Percentiles rank a stretch among this genome's conserved stretches.
These are phyloP conservation scores for Tromatobia lineatoria DNA, from an alignment of 2,888 invertebrate genomes.

Conservation along the genomic window DNA sequence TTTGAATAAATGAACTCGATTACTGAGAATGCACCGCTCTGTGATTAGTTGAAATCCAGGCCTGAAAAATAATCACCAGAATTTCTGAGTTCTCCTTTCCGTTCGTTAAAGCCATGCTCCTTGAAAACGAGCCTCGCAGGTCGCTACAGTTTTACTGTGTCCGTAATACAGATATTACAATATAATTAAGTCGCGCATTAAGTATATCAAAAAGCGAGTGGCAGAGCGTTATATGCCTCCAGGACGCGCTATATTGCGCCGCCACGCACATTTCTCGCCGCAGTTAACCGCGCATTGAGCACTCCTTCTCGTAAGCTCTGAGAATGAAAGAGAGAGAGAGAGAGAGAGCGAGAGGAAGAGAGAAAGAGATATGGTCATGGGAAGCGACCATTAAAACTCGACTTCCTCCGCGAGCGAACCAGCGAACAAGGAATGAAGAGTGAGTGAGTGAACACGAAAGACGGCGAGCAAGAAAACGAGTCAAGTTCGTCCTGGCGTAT, in stretches of 20 bases:
- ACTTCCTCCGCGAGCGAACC: slow-evolving; percentile 72
- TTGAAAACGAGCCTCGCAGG: not conserved
- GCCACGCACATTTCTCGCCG: slow-evolving; percentile 36
- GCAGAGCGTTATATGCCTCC: not conserved
- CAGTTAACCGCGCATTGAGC: slow-evolving; percentile 39
- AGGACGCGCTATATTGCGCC: slow-evolving; percentile 24
- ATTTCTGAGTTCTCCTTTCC: not conserved
- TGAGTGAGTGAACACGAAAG: slow-evolving; percentile 52
- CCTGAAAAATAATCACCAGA: too few relatives aligned
- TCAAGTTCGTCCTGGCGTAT: slow-evolving; percentile 70
- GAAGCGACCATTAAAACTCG: slow-evolving; percentile 76
- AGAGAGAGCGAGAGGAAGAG: slow-evolving; percentile 62
- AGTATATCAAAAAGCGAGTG: slow-evolving; percentile 25
- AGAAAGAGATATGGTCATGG: slow-evolving; percentile 77
- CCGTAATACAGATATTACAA: slow-evolving; percentile 3
- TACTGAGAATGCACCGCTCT: too few relatives aligned
- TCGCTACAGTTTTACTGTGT: not conserved
- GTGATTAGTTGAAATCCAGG: too few relatives aligned
- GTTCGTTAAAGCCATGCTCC: not conserved
- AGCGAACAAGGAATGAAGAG: slow-evolving; percentile 44
- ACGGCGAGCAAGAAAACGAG: slow-evolving; percentile 73
- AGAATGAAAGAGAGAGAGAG: slow-evolving; percentile 28
- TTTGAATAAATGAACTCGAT: too few relatives aligned
- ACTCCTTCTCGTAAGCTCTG: slow-evolving; percentile 23
- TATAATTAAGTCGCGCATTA: slow-evolving; percentile 37